These are phyloP conservation scores for Cyclina sinensis DNA, from an alignment of 1,140 invertebrate species.

Conservation along the genomic window DNA sequence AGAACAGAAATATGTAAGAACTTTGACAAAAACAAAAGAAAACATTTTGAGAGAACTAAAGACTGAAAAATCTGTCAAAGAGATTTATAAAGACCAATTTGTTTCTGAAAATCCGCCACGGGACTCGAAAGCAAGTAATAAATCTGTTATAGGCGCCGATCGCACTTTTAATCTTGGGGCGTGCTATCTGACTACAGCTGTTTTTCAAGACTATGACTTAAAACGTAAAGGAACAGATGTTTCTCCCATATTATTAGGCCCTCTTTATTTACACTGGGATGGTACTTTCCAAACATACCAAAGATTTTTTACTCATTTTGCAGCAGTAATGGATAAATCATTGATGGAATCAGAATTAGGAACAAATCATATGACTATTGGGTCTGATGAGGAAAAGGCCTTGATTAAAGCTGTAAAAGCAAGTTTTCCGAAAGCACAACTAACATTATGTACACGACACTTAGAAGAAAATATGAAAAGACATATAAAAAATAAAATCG, in stretches of 20 bases:
- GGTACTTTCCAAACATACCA: neutral
- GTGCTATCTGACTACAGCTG: slow-evolving; percentile 15
- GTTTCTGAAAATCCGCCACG: slow-evolving; percentile 2
- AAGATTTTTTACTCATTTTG: neutral
- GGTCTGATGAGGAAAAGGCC: neutral
- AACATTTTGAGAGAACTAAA: neutral
- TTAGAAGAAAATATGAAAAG: neutral
- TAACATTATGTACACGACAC: neutral
- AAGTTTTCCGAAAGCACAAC: neutral
- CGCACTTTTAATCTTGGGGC: slow-evolving; percentile 51
- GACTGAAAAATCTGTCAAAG: neutral
- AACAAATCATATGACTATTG: neutral
- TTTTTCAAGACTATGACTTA: slow-evolving; percentile 18
- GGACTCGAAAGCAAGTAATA: slow-evolving; percentile 9
- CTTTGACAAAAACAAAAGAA: neutral
- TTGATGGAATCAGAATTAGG: neutral
- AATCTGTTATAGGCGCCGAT: slow-evolving; percentile 26
- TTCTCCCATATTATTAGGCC: neutral
- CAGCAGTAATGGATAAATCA: neutral
- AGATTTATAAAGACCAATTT: neutral
- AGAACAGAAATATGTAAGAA: neutral
- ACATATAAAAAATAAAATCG: neutral
- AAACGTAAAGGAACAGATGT: neutral
- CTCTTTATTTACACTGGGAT: neutral
- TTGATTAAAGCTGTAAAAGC: neutral